Evolutionary conservation across 2,113 vertebrate species (phyloP).

Genomic region (Tenebrosternarchus preto): DNA sequence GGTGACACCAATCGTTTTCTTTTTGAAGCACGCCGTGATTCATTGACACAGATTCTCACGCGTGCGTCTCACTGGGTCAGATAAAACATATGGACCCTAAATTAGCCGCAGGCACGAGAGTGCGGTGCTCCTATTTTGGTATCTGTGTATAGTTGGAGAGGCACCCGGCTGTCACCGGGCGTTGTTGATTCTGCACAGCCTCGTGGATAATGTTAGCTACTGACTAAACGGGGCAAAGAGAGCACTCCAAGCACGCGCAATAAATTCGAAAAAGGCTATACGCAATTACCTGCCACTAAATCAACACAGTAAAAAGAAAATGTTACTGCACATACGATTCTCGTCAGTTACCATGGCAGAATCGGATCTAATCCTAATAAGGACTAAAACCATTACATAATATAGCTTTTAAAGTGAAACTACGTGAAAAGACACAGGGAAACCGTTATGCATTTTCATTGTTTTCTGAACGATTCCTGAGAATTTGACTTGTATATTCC

Average conservation of each 20-base stretch:
- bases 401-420: conserved; percentile 22
- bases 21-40: conserved; percentile 22
- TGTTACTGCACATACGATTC: conserved; percentile 23
- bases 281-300: too few relatives aligned
- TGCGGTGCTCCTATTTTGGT: conserved; percentile 79
- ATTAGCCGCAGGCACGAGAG: conserved; percentile 65
- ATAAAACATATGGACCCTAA: conserved; percentile 56
- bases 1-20: background rate
- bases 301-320: background rate
- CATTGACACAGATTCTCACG: background rate
- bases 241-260: background rate
- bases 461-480: background rate
- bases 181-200: conserved; percentile 48
- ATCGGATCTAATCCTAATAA: conserved; percentile 64
- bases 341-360: conserved; percentile 66
- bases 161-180: conserved; percentile 54
- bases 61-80: conserved; percentile 6
- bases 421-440: background rate
- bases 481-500: background rate
- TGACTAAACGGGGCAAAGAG: background rate
- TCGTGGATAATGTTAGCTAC: conserved; percentile 33
- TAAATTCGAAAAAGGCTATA: too few relatives aligned
- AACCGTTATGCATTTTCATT: background rate
- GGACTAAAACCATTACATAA: conserved; percentile 64
- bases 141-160: conserved; percentile 62